Evolutionary conservation across 2,888 invertebrate genomes (phyloP).

Genomic region (Cerastis rubricosa): DNA sequence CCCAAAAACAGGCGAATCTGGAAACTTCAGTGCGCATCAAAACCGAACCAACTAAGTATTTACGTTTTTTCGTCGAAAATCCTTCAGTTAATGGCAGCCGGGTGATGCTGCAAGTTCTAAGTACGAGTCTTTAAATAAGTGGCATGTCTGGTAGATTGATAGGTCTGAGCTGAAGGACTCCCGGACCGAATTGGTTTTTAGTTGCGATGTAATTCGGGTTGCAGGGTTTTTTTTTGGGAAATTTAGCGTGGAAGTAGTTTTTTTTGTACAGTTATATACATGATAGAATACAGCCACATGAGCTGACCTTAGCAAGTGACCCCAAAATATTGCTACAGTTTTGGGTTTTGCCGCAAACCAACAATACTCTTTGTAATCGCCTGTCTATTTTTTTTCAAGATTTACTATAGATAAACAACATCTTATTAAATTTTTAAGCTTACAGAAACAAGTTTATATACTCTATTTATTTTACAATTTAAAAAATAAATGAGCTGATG

Average conservation of each 20-base stretch:
- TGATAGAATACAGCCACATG: too few species aligned
- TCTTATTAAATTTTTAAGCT: too few species aligned
- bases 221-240: not conserved
- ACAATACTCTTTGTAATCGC: too few species aligned
- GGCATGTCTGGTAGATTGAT: slow-evolving; percentile 69
- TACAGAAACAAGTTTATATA: too few species aligned
- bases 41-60: slow-evolving; percentile 45
- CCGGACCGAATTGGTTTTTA: slow-evolving; percentile 46
- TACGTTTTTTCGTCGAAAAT: slow-evolving; percentile 51
- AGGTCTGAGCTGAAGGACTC: slow-evolving; percentile 58
- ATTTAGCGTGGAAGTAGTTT: not conserved
- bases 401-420: too few species aligned
- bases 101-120: slow-evolving; percentile 57
- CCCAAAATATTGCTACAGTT: not conserved
- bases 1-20: slow-evolving; percentile 56
- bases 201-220: slow-evolving; percentile 40
- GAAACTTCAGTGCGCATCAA: slow-evolving; percentile 57
- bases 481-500: too few species aligned
- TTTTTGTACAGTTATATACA: not conserved
- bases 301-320: not conserved
- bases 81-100: slow-evolving; percentile 46
- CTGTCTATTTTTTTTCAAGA: too few species aligned
- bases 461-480: too few species aligned
- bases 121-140: slow-evolving; percentile 68
- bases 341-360: not conserved